These are phyloP conservation scores for Lepisosteus oculatus DNA, from an alignment of 2,113 vertebrate species.

Conservation along the genomic window DNA sequence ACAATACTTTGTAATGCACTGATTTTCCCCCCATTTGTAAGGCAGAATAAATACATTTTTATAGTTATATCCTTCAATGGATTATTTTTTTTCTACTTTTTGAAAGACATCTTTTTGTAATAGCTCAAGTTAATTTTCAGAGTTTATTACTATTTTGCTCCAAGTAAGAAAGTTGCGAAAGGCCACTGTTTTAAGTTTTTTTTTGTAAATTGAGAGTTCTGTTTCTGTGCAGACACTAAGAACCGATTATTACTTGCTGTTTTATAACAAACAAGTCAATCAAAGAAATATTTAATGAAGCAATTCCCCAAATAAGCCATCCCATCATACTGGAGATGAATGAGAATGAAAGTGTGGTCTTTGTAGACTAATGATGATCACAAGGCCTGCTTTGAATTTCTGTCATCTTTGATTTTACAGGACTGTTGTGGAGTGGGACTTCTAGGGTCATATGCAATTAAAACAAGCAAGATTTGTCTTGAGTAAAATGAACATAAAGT, in stretches of 20 bases:
- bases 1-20: constrained; percentile 45
- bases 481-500: constrained; percentile 84
- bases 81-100: too few relatives aligned
- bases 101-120: too few relatives aligned
- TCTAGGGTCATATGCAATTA: constrained; percentile 86
- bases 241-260: constrained; percentile 42
- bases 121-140: too few relatives aligned
- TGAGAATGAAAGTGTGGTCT: constrained; percentile 78
- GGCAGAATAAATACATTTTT: constrained; percentile 38
- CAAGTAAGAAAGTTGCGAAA: too few relatives aligned
- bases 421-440: constrained; percentile 81
- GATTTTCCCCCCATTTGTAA: constrained; percentile 29
- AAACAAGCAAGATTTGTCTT: constrained; percentile 81
- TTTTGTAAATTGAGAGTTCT: constrained; percentile 36
- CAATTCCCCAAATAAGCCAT: constrained; percentile 86
- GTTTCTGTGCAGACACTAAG: constrained; percentile 31
- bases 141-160: too few relatives aligned
- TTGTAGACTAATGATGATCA: constrained; percentile 90
- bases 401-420: constrained; percentile 84
- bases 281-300: constrained; percentile 91
- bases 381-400: constrained; percentile 80
- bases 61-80: constrained; percentile 9
- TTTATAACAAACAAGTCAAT: constrained; percentile 90
- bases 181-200: too few relatives aligned
- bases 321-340: constrained; percentile 81